Percentiles rank a stretch among this genome's conserved stretches.
These are phyloP conservation scores for Propithecus perrieri DNA, from an alignment of 2,797 vertebrate genomes.

Conservation along the genomic window DNA sequence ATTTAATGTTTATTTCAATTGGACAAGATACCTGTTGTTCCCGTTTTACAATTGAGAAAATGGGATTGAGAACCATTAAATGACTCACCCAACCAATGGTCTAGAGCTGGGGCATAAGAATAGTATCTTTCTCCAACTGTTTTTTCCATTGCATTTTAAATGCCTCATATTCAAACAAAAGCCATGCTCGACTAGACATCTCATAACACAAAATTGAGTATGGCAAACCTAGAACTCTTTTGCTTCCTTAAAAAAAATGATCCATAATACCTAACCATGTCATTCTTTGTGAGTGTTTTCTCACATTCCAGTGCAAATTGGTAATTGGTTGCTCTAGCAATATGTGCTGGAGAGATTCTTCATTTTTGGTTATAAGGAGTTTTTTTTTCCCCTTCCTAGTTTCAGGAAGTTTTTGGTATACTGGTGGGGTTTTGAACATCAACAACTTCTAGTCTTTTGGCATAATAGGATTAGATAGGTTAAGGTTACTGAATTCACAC, in stretches of 20 bases:
- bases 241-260: neutral
- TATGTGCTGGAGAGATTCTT: neutral
- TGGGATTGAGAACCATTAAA: neutral
- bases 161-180: neutral
- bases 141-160: neutral
- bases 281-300: neutral
- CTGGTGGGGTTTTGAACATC: neutral
- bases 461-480: neutral
- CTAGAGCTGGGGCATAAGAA: neutral
- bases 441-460: neutral
- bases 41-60: neutral
- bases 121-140: neutral
- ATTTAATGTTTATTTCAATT: constrained; percentile 42
- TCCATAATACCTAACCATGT: neutral
- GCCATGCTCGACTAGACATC: neutral
- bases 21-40: neutral
- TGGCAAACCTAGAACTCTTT: neutral
- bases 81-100: neutral
- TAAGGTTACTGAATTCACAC: neutral
- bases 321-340: neutral
- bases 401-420: neutral
- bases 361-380: neutral
- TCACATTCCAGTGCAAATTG: neutral
- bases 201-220: neutral
- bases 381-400: neutral